phyloP scores from a whole-genome alignment of 2,113 vertebrate genomes.

The Brachypteracias leptosomus region DNA sequence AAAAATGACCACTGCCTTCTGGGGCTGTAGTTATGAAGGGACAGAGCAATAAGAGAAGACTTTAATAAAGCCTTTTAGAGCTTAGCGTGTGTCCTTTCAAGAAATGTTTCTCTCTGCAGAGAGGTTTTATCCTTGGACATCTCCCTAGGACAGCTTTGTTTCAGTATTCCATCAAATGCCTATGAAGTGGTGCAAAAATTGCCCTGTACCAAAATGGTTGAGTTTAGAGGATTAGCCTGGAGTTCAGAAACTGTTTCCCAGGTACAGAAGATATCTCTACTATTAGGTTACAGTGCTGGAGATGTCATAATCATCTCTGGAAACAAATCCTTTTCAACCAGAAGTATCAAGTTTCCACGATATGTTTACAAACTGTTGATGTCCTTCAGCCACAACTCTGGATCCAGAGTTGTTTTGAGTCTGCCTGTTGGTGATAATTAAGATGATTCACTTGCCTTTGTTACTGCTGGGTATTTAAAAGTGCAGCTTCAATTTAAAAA shows the following conservation, averaged over 20 bases:
- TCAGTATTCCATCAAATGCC: background rate
- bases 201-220: background rate
- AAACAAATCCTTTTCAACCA: background rate
- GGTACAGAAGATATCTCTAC: background rate
- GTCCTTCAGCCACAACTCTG: background rate
- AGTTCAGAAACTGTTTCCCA: background rate
- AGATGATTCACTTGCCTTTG: background rate
- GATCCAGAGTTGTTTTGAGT: background rate
- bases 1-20: background rate
- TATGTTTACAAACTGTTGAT: background rate
- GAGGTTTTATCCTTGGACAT: background rate
- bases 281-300: background rate
- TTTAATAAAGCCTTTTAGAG: background rate
- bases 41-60: background rate
- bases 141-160: background rate
- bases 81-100: background rate
- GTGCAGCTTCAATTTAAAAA: background rate
- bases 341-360: background rate
- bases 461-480: background rate
- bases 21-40: background rate
- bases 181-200: background rate
- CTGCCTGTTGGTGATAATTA: background rate
- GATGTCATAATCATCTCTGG: background rate
- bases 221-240: background rate
- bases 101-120: background rate